phyloP scores from a whole-genome alignment of 1,140 invertebrate species.

The Papilio aristodemus region DNA sequence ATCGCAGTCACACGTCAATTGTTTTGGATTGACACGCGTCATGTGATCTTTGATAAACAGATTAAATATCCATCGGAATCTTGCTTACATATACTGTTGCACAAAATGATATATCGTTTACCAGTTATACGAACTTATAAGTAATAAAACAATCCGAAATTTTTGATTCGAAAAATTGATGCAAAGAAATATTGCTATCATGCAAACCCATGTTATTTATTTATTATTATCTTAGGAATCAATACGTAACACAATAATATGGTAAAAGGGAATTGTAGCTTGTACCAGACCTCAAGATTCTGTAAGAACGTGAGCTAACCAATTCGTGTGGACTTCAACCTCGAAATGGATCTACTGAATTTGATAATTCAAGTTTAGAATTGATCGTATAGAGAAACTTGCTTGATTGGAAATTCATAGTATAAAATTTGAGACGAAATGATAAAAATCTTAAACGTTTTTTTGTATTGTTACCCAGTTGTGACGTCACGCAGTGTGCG shows the following conservation, averaged over 20 bases:
- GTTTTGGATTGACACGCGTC: conserved; percentile 9
- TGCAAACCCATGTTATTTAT: no score
- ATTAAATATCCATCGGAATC: conserved; percentile 11
- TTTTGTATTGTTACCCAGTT: conserved; percentile 38
- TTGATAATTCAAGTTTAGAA: neutral
- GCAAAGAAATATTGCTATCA: no score
- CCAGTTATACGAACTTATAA: neutral
- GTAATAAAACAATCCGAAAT: neutral
- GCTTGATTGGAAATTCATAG: neutral
- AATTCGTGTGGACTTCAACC: no score
- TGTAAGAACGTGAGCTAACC: no score
- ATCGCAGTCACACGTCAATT: conserved; percentile 5
- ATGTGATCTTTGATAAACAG: conserved; percentile 21
- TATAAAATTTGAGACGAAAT: neutral
- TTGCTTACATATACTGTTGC: neutral
- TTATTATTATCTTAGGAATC: no score
- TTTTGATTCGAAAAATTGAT: no score
- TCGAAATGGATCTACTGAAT: no score
- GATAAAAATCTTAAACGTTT: conserved; percentile 31
- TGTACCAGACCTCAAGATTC: no score
- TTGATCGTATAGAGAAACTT: neutral
- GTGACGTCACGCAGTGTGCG: conserved; percentile 63
- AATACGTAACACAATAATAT: no score
- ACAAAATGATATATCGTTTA: neutral
- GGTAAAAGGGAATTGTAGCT: no score